phyloP scores from a whole-genome alignment of 2,797 vertebrate species.

The Cynopterus sphinx region DNA sequence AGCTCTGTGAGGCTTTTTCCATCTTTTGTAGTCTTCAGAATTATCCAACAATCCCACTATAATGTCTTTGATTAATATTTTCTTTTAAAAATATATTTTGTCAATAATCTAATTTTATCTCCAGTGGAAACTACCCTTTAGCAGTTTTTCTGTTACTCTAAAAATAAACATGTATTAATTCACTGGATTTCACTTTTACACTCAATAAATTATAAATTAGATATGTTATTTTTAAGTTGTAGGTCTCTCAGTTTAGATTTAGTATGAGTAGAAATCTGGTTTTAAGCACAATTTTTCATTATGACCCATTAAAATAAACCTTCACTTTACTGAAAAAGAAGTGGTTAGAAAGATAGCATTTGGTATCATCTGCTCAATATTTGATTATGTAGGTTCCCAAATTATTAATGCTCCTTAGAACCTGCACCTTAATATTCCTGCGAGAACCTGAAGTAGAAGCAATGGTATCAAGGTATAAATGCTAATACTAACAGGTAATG shows the following conservation, averaged over 20 bases:
- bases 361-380: background rate
- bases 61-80: background rate
- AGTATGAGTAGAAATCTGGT: background rate
- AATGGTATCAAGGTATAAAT: background rate
- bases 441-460: background rate
- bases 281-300: background rate
- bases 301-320: background rate
- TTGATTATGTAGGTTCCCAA: background rate
- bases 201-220: background rate
- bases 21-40: background rate
- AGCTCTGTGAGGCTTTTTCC: background rate
- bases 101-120: constrained; percentile 1
- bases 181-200: constrained; percentile 1
- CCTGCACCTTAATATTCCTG: background rate
- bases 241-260: background rate
- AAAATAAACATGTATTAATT: constrained; percentile 34
- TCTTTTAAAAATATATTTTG: background rate
- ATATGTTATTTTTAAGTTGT: background rate
- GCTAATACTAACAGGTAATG: background rate
- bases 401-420: background rate
- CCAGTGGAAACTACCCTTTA: background rate
- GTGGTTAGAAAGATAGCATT: background rate
- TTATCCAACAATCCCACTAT: background rate
- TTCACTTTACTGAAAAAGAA: background rate
- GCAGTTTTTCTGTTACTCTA: background rate